Evolutionary conservation across 2,888 invertebrate genomes (phyloP).

Genomic region (Cheilosia grossa): DNA sequence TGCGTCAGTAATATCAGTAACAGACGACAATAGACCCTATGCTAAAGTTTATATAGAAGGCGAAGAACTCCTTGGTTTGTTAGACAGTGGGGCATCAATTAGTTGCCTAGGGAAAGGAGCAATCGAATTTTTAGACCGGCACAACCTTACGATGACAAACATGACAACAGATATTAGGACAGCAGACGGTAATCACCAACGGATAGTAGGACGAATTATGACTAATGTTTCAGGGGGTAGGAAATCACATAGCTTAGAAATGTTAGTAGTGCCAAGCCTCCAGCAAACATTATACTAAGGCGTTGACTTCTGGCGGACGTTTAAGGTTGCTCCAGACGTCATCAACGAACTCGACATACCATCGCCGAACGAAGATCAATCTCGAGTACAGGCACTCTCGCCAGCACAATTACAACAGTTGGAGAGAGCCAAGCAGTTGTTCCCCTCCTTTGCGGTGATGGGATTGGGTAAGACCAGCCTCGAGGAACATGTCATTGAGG

Average conservation of each 20-base stretch:
- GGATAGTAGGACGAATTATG: too few relatives aligned
- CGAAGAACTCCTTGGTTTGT: background rate
- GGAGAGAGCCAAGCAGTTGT: background rate
- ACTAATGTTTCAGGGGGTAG: too few relatives aligned
- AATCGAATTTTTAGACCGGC: background rate
- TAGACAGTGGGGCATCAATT: conserved; percentile 16
- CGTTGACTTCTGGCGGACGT: background rate
- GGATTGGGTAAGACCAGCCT: conserved; percentile 14
- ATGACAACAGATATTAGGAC: background rate
- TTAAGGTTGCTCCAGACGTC: background rate
- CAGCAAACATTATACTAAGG: background rate
- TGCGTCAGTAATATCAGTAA: background rate
- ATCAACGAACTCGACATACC: background rate
- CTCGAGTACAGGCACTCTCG: background rate
- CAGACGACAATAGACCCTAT: too few relatives aligned
- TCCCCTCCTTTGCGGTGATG: background rate
- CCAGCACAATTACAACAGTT: background rate
- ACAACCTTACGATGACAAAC: background rate
- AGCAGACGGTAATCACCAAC: background rate
- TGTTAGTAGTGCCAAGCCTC: background rate
- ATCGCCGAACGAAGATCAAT: background rate
- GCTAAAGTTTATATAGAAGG: background rate
- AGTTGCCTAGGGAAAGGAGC: background rate
- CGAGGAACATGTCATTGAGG: background rate
- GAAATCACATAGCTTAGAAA: background rate